Base-by-base conservation (phyloP, 2,797 vertebrate genomes). In the Meriones psammophilus region DNA sequence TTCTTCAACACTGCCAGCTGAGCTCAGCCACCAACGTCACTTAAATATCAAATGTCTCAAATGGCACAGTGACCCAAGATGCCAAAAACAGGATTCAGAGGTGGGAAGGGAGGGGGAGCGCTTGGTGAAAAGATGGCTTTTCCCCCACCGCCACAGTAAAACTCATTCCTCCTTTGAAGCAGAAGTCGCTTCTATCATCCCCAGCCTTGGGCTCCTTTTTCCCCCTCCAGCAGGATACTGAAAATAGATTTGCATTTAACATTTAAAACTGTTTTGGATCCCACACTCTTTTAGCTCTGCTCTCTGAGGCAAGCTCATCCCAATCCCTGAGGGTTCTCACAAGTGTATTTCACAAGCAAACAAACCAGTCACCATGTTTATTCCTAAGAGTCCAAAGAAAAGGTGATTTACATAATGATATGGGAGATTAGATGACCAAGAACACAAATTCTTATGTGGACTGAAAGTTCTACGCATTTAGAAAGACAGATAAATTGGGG, bases 391-490 rank as follows among this genome's bases (percentile, higher is more conserved):
- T 71, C 96, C 97, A 97, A 97, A 97, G 97, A 96, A 98, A 97
- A 98, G 97, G 93, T 62, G 74, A 97, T 98, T 98, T 98, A 98
- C 97, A 98, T 98, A 98, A 98, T 98, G 98, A 98, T 96, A 94
- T 96, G 93, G 97, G 98, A 98, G 88, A 97, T 96, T 96, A 95
- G 87, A 86, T 94, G 92, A 92, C 87, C 91, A 94, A 93, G 96
- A 97, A 97, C 94, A 95, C n/a, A 93, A 58, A 97, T 76, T 91
- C 96, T 95, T 97, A 97, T 96, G 94, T 94, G 94, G 91, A 97
- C 94, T 58, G 33, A 96, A 97, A 97, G 95, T 97, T 96, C 98
- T 98, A 96, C 94, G 92, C 91, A 93, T 0, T 80, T 91, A 91
- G 95, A 97, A 93, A 97, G 96, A 97, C 64, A 97, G 91, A 97